A percentile compares a stretch with the other conserved stretches of the same genome.
phyloP scores from a whole-genome alignment of 1,140 invertebrate genomes.

The Amyelois transitella region DNA sequence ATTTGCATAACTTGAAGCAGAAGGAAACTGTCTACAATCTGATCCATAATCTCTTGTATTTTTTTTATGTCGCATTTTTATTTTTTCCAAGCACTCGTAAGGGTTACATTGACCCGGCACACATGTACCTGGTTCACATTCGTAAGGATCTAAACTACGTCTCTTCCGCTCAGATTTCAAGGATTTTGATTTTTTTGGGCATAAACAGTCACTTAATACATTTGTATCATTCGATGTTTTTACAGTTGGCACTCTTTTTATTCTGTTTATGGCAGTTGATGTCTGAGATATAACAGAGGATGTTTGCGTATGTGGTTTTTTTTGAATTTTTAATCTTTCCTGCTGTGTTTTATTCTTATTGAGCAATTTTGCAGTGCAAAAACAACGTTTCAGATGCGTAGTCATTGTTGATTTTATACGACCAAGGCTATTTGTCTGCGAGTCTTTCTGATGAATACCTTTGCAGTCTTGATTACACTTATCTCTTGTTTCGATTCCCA shows the following conservation, averaged over 20 bases:
- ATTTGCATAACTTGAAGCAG: no score
- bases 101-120: constrained; percentile 16
- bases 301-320: no score
- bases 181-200: no score
- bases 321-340: neutral
- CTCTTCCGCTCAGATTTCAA: no score
- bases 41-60: no score
- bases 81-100: no score
- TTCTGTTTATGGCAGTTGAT: neutral
- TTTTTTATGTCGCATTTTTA: no score
- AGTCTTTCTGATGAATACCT: neutral
- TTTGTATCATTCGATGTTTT: no score
- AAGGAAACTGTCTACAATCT: no score
- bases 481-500: neutral
- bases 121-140: constrained; percentile 29
- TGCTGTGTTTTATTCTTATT: neutral
- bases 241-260: neutral
- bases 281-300: no score
- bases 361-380: neutral
- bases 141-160: constrained; percentile 14
- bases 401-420: neutral
- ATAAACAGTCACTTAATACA: no score
- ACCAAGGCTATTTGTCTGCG: neutral
- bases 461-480: neutral
- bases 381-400: neutral